Evolutionary conservation across 2,888 invertebrate species (phyloP), one percentile per base, ranked within the genome.

Genomic region (Chironomus riparius): DNA sequence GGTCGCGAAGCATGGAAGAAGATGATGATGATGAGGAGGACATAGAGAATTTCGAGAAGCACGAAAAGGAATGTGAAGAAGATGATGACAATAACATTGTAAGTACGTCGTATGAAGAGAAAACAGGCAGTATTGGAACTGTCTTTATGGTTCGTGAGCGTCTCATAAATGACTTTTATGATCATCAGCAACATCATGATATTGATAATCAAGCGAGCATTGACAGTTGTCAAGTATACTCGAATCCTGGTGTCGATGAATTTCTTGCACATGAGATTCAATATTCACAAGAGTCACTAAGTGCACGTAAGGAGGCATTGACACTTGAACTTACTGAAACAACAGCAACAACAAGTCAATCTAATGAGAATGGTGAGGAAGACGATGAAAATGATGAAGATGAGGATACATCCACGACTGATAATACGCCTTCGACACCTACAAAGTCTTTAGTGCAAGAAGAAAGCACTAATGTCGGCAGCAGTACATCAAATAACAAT

Each of bases 1-100:
- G 84, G 79, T 84, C 84, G 78, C 82, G 83, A 78, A 84, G 84
- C 78, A 81, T 84, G 77, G 81, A 81, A 77, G 84, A 82, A 76
- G 78, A 81, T 38, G 79, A 80, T 47, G 79, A 80, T 47, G 78
- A 80, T 47, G 79, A 80, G 38, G 78, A 79, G 18, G 80, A 79
- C 22, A 79, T 79, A 28, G 79, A 79, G 62, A 71, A 77, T 38
- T 80, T 75, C 24, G 77, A 77, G 2, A 79, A 78, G 24, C 78
- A 78, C 12, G 3, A 24, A 28, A 28, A 74, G 15, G 10, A 6
- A 50, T 68, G 47, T 79, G 56, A 56, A 56, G 18, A 79, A 50
- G 80, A 76, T 3, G 70, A 76, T n/a, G 78, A 77, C 15, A 38
- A 38, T 38, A 38, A 38, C 38, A 38, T 38, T 38, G 75, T 10